Conservation (phyloP, 2,888 invertebrate genomes). For the Plusia festucae region DNA sequence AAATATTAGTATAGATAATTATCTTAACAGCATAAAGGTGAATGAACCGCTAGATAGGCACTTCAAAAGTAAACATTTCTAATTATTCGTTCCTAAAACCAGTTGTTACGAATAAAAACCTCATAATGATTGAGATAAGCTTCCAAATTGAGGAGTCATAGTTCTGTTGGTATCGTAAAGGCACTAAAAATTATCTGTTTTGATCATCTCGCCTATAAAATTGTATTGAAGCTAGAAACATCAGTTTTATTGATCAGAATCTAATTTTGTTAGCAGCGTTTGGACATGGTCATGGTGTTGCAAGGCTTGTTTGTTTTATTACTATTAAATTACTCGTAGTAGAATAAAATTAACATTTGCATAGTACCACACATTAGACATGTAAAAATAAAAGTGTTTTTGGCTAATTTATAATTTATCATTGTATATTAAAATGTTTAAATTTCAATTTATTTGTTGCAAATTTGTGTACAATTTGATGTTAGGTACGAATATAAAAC, state of each 20-base stretch:
- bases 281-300: background rate
- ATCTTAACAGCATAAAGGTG: slow-evolving; percentile 44
- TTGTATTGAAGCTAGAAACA: slow-evolving; percentile 44
- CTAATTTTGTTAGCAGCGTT: slow-evolving; percentile 20
- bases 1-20: background rate
- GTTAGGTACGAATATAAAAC: no score
- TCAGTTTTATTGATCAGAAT: slow-evolving; percentile 47
- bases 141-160: slow-evolving; percentile 52
- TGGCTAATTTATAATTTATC: no score
- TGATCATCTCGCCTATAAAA: slow-evolving; percentile 51
- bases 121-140: slow-evolving; percentile 64
- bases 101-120: slow-evolving; percentile 64
- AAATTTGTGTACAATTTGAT: no score
- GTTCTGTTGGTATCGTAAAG: slow-evolving; percentile 52
- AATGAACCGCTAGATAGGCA: slow-evolving; percentile 57
- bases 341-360: no score
- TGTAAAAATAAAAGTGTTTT: no score
- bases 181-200: slow-evolving; percentile 49
- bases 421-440: no score
- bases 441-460: no score
- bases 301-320: no score
- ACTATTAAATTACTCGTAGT: no score
- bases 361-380: no score
- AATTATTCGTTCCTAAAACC: slow-evolving; percentile 68
- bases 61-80: slow-evolving; percentile 55